Conservation (phyloP, 2,797 vertebrate species). For the Chrysolophus pictus region DNA sequence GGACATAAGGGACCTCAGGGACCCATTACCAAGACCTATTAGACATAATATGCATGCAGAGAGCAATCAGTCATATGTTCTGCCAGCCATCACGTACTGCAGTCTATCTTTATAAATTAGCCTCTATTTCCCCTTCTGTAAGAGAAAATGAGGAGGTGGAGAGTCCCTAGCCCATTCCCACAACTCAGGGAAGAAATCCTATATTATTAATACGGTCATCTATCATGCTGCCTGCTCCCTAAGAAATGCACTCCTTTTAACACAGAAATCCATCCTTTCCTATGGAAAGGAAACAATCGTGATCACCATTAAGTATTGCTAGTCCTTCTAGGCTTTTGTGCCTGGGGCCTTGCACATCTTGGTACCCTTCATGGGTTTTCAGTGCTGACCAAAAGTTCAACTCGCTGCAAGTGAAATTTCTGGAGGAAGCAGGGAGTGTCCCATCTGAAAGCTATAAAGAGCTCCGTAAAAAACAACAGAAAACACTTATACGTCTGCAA, state of each 20-base stretch:
- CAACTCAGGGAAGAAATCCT: constrained; percentile 26
- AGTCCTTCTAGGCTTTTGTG: constrained; percentile 8
- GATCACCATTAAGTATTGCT: neutral
- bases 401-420: constrained; percentile 45
- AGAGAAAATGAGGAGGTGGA: neutral
- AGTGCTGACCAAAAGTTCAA: constrained; percentile 56
- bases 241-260: neutral
- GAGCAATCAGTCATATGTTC: neutral
- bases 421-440: constrained; percentile 52
- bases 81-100: neutral
- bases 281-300: constrained; percentile 8
- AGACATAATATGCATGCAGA: neutral
- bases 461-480: constrained; percentile 33
- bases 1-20: neutral
- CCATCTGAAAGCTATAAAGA: constrained; percentile 67
- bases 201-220: neutral
- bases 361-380: neutral
- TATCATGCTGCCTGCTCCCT: neutral
- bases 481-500: constrained; percentile 31
- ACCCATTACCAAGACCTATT: neutral
- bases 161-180: neutral
- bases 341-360: neutral
- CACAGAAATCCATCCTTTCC: constrained; percentile 28
- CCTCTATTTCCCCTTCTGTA: neutral
- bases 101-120: neutral